Evolutionary conservation across 2,888 invertebrate genomes (phyloP), one percentile per base, ranked within the genome.

Genomic region (Oeneis ivallda): DNA sequence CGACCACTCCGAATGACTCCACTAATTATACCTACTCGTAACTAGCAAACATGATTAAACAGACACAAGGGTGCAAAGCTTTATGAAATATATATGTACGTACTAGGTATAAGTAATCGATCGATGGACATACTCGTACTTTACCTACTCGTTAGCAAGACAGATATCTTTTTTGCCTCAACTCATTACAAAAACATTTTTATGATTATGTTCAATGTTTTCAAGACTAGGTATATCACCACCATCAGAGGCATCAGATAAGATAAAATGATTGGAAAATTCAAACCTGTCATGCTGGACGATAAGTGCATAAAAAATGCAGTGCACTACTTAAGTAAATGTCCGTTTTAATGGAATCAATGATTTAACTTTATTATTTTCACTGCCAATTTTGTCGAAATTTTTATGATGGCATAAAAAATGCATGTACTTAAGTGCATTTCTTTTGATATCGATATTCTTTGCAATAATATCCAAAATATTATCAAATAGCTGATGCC

Each of bases 1-100:
- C 72, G 62, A 68, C 67, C 69, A 71, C 70, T 70, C 70, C 71
- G 65, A 72, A 71, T 71, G 70, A 70, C 68, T 70, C 68, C 52
- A 67, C 64, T 68, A 52, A 52, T 52, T 37, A 37, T 32, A 52
- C n/a, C n/a, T 26, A 26, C 26, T 37, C 41, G 17, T 56, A n/a
- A 34, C n/a, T 17, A 56, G n/a, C 45, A 47, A 58, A 58, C 43
- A 45, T 9, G 3, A 17, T 47, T 9, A 15, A 45, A 1, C 1
- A 17, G 47, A 47, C 47, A 45, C 8, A 7, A 15, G 15, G 15
- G 45, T 10, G 11, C 10, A 3, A 15, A 45, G n/a, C 26, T 26
- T n/a, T n/a, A n/a, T n/a, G n/a, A 26, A 5, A 26, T 11, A 13
- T 11, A 10, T 3, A 41, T 3, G 13, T 41, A 13, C 4, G 41